Conservation (phyloP, 1,140 invertebrate genomes). For the Eciton burchellii region DNA sequence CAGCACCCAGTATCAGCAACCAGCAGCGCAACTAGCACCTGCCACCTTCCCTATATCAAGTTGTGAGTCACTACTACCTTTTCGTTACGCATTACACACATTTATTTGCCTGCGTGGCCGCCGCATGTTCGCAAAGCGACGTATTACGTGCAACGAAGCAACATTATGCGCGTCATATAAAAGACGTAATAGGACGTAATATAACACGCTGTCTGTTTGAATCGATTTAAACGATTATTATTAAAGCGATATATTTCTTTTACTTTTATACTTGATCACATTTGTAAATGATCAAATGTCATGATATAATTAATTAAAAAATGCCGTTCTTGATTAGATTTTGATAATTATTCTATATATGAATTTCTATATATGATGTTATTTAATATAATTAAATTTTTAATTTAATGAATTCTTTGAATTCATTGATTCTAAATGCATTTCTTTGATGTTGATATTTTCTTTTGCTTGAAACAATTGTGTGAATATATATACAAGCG, state of each 20-base stretch:
- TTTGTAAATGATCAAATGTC: background rate
- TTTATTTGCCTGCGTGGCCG: constrained; percentile 8
- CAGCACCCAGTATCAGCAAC: constrained; percentile 70
- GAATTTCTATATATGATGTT: no score
- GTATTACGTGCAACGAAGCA: constrained; percentile 43
- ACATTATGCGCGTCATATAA: constrained; percentile 38
- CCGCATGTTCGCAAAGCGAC: constrained; percentile 29
- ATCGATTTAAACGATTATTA: constrained; percentile 41
- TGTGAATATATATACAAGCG: background rate
- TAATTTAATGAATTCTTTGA: no score
- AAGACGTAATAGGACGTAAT: constrained; percentile 27
- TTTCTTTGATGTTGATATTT: background rate
- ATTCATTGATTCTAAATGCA: background rate
- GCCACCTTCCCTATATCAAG: constrained; percentile 74
- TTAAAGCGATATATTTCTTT: background rate
- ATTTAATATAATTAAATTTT: no score
- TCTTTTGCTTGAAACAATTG: background rate
- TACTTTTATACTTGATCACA: background rate
- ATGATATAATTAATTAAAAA: background rate
- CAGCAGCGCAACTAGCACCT: constrained; percentile 75
- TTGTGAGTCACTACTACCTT: constrained; percentile 77
- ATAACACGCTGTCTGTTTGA: background rate
- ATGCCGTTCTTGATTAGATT: background rate
- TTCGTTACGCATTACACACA: constrained; percentile 15
- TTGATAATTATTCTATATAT: no score